Evolutionary conservation across 2,113 vertebrate genomes (phyloP).

Genomic region (Colius striatus): DNA sequence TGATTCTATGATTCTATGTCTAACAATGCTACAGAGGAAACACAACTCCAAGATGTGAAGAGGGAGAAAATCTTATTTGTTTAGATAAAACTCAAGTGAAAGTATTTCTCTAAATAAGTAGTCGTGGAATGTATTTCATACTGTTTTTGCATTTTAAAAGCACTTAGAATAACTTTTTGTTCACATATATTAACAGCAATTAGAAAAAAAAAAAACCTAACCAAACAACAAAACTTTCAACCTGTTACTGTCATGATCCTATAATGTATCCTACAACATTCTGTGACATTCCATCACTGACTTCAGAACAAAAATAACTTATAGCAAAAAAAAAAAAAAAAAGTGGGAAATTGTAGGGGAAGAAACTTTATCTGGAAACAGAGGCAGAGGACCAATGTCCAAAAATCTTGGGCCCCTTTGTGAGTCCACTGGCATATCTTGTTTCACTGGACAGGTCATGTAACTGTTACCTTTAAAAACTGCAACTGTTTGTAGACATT

Average conservation of each 20-base stretch:
- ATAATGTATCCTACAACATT: neutral
- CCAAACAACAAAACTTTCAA: neutral
- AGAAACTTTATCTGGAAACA: neutral
- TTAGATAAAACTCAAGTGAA: conserved; percentile 22
- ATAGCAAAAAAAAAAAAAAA: neutral
- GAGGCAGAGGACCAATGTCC: neutral
- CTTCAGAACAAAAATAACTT: neutral
- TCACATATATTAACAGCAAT: neutral
- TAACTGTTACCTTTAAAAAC: neutral
- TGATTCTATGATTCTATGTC: no score
- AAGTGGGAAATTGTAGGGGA: neutral
- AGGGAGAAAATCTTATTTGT: no score
- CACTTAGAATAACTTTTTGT: neutral
- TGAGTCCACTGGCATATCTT: neutral
- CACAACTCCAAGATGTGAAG: no score
- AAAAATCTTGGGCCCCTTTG: neutral
- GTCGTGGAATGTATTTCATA: conserved; percentile 15
- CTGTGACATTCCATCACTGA: neutral
- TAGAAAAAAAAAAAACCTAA: no score
- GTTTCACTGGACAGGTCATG: neutral
- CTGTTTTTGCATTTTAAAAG: conserved; percentile 5
- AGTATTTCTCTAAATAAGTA: conserved; percentile 37
- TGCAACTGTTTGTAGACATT: neutral
- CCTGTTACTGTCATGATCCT: neutral
- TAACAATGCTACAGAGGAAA: no score